These are phyloP conservation scores for Molossus alvarezi DNA, from an alignment of 2,797 vertebrate genomes.

Conservation along the genomic window DNA sequence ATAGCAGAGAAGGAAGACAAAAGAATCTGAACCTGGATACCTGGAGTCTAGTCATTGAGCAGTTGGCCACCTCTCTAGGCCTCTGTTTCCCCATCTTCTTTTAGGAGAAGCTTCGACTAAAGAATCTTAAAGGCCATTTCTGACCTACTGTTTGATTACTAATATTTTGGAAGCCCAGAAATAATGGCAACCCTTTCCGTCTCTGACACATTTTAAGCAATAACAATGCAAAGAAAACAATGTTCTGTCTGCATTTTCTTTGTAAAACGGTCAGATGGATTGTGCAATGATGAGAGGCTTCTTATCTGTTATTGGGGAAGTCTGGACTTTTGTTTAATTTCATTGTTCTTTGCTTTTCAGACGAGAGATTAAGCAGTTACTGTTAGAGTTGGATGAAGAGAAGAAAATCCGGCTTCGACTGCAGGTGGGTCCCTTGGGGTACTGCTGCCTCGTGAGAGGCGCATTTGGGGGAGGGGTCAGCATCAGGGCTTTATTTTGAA, in stretches of 20 bases:
- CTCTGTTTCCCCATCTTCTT: constrained; percentile 12
- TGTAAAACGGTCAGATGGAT: constrained; percentile 53
- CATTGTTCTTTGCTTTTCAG: constrained; percentile 89
- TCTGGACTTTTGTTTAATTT: constrained; percentile 73
- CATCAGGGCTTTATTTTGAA: constrained; percentile 49
- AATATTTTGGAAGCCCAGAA: constrained; percentile 17
- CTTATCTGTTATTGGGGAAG: constrained; percentile 47
- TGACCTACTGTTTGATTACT: constrained; percentile 27
- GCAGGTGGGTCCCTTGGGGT: constrained; percentile 92
- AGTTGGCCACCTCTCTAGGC: neutral
- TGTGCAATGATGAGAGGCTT: constrained; percentile 48
- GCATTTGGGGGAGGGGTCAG: neutral
- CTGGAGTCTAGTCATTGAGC: neutral
- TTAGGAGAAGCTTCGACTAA: constrained; percentile 9
- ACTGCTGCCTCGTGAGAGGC: neutral
- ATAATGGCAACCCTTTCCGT: constrained; percentile 12
- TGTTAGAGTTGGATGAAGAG: constrained; percentile 96
- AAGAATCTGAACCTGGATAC: neutral
- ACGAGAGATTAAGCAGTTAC: constrained; percentile 98
- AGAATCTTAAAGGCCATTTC: constrained; percentile 28
- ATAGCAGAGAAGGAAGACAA: neutral
- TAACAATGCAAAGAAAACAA: constrained; percentile 53
- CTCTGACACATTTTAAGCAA: constrained; percentile 16
- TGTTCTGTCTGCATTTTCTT: constrained; percentile 11
- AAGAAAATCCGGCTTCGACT: constrained; percentile 96